Percentiles rank a stretch among this genome's conserved stretches.
Evolutionary conservation across 2,888 invertebrate genomes (phyloP).

Genomic region (Parnassius orleans): DNA sequence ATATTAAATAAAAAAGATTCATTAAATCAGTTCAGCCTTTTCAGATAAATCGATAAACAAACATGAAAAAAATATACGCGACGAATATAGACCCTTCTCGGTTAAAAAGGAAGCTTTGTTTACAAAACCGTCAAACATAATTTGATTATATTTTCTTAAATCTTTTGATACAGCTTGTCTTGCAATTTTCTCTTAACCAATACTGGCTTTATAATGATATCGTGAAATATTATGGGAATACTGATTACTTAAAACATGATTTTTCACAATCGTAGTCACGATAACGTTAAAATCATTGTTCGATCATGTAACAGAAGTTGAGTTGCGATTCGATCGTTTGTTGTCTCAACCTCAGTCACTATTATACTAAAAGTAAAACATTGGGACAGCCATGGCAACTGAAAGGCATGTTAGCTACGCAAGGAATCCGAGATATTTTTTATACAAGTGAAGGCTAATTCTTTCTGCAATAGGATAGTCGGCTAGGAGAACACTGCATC

Average conservation of each 20-base stretch:
- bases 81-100: too few species aligned
- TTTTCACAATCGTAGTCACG: conserved; percentile 45
- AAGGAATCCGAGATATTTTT: too few species aligned
- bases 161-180: conserved; percentile 31
- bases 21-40: too few species aligned
- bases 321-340: not conserved
- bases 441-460: too few species aligned
- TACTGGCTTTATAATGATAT: conserved; percentile 35
- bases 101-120: too few species aligned
- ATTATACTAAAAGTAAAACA: not conserved
- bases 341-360: not conserved
- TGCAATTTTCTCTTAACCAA: conserved; percentile 45
- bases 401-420: too few species aligned
- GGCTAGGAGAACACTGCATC: too few species aligned
- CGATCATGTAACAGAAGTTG: not conserved
- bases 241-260: conserved; percentile 36
- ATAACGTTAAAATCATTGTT: conserved; percentile 35
- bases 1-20: too few species aligned
- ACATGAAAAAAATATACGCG: too few species aligned
- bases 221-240: conserved; percentile 43
- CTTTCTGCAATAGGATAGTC: too few species aligned
- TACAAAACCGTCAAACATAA: too few species aligned
- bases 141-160: not conserved
- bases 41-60: too few species aligned
- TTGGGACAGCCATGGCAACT: not conserved